Conservation (phyloP, 2,888 invertebrate species). For the Drosophila demipolita region DNA sequence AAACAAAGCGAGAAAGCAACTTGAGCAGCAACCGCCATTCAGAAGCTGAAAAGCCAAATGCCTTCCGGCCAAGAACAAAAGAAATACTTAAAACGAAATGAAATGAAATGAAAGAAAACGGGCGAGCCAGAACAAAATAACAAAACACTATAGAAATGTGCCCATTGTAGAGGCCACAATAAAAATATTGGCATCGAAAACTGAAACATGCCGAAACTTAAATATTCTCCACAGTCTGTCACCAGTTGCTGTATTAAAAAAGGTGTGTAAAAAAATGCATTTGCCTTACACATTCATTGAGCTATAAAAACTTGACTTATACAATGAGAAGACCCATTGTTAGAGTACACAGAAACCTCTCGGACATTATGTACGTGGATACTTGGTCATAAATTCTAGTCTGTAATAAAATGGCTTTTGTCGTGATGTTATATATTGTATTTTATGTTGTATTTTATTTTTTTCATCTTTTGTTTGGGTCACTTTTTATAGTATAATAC, state of each 20-base stretch:
- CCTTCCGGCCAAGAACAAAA: constrained; percentile 42
- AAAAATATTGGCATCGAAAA: constrained; percentile 4
- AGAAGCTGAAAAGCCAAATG: constrained; percentile 61
- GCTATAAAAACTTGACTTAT: background rate
- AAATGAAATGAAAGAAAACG: constrained; percentile 36
- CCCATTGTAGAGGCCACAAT: constrained; percentile 31
- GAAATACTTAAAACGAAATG: constrained; percentile 34
- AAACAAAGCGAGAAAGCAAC: constrained; percentile 47
- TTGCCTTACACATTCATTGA: background rate
- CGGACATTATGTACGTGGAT: constrained; percentile 15
- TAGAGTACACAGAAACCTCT: constrained; percentile 23
- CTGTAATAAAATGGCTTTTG: constrained; percentile 67
- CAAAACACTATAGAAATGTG: constrained; percentile 57
- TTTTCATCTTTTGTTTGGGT: constrained; percentile 1
- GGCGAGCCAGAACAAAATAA: constrained; percentile 44
- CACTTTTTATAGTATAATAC: constrained; percentile 59
- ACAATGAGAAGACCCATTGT: background rate
- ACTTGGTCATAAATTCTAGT: constrained; percentile 48
- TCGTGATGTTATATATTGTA: constrained; percentile 60
- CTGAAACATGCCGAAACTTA: constrained; percentile 5
- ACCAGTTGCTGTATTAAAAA: background rate
- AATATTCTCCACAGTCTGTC: constrained; percentile 10
- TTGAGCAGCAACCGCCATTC: constrained; percentile 34
- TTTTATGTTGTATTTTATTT: constrained; percentile 44
- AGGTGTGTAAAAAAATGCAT: background rate